Conservation (phyloP, 2,888 invertebrate genomes). For the Drosophila gaucha region DNA sequence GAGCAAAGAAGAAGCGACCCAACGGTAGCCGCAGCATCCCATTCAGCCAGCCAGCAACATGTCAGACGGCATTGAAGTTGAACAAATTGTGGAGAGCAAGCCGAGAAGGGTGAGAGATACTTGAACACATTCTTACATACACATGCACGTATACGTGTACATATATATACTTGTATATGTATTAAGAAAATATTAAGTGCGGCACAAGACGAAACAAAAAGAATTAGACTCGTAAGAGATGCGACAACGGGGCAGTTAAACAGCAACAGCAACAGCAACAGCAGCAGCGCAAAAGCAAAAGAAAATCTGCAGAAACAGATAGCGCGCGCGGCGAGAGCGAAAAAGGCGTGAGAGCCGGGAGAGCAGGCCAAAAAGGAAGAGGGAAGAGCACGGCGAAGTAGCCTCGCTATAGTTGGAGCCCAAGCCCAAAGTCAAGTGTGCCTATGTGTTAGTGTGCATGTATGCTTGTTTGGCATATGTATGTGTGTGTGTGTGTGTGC, state of each 20-base stretch:
- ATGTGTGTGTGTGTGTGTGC: conserved; percentile 15
- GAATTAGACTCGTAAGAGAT: conserved; percentile 54
- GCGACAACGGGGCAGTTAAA: conserved; percentile 45
- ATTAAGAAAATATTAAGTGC: conserved; percentile 48
- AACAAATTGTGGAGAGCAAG: conserved; percentile 87
- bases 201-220: conserved; percentile 44
- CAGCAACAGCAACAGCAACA: conserved; percentile 13
- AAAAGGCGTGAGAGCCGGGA: conserved; percentile 17
- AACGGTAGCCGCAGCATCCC: conserved; percentile 40
- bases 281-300: conserved; percentile 23
- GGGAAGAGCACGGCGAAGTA: conserved; percentile 15
- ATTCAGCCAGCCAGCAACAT: conserved; percentile 63
- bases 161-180: conserved; percentile 11
- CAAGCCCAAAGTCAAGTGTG: conserved; percentile 59
- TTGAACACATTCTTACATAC: conserved; percentile 20
- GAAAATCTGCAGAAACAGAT: conserved; percentile 29
- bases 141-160: background rate
- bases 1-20: conserved; percentile 22
- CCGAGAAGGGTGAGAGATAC: conserved; percentile 87
- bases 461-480: too few relatives aligned
- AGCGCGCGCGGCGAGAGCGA: background rate
- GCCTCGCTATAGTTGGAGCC: conserved; percentile 47
- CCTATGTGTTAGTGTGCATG: conserved; percentile 14
- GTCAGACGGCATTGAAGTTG: conserved; percentile 88
- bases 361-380: conserved; percentile 27